These are phyloP conservation scores for Chrysolina oricalcia DNA, from an alignment of 2,888 invertebrate species.

Conservation along the genomic window DNA sequence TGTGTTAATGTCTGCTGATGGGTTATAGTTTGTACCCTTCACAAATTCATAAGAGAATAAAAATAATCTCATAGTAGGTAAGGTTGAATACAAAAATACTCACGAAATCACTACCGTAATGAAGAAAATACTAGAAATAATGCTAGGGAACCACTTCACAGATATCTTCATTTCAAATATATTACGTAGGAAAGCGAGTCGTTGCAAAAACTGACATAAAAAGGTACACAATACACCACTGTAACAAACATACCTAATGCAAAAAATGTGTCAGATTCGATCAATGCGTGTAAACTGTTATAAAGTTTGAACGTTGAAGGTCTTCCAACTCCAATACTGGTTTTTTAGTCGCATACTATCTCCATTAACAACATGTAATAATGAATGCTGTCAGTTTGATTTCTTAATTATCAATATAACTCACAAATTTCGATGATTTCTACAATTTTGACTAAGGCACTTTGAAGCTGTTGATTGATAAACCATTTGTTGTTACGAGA, in stretches of 20 bases:
- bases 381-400: background rate
- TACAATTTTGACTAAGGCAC: background rate
- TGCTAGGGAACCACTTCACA: slow-evolving; percentile 34
- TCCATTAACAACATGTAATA: background rate
- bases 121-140: slow-evolving; percentile 28
- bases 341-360: background rate
- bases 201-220: no score
- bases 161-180: slow-evolving; percentile 32
- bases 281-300: background rate
- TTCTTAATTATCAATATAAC: background rate
- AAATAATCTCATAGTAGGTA: background rate
- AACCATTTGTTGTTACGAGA: background rate
- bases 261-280: background rate
- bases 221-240: no score
- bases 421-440: background rate
- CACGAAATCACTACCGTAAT: slow-evolving; percentile 42
- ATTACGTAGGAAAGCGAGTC: background rate
- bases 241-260: no score
- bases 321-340: background rate
- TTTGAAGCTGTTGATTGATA: background rate
- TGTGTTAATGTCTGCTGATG: no score
- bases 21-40: no score
- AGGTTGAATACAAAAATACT: slow-evolving; percentile 26
- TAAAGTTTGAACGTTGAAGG: slow-evolving; percentile 8
- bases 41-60: no score